A percentile compares a stretch with the other conserved stretches of the same genome.
phyloP scores from a whole-genome alignment of 2,113 vertebrate species.

The Indri indri region DNA sequence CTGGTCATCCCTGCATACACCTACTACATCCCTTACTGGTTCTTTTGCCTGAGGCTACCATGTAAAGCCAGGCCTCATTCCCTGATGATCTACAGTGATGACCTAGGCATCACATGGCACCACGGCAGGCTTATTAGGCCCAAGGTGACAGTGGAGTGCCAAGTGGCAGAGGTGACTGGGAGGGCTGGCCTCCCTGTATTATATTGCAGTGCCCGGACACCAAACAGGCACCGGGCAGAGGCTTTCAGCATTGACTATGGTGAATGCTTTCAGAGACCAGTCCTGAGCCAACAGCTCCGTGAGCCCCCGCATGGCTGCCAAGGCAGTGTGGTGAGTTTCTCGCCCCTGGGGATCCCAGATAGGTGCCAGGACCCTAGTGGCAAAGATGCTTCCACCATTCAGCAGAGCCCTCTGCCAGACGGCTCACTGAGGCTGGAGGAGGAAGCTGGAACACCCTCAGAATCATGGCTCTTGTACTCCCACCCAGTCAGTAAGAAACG shows the following conservation, averaged over 20 bases:
- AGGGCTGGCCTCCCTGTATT: slow-evolving; percentile 80
- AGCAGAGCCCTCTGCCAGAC: not conserved
- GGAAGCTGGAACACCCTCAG: not conserved
- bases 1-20: slow-evolving; percentile 92
- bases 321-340: slow-evolving; percentile 93
- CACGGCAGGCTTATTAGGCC: slow-evolving; percentile 77
- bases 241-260: slow-evolving; percentile 87
- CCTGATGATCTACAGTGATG: slow-evolving; percentile 92
- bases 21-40: slow-evolving; percentile 84
- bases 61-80: slow-evolving; percentile 83
- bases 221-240: slow-evolving; percentile 83
- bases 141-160: slow-evolving; percentile 86
- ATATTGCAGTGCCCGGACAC: slow-evolving; percentile 91
- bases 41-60: slow-evolving; percentile 57
- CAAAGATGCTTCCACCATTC: not conserved
- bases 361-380: not conserved
- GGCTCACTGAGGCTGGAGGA: not conserved
- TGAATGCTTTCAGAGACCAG: slow-evolving; percentile 81
- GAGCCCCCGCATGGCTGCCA: slow-evolving; percentile 90
- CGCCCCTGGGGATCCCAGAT: not conserved
- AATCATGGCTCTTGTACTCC: slow-evolving; percentile 91
- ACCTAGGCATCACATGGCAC: slow-evolving; percentile 88
- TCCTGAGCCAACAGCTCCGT: slow-evolving; percentile 77
- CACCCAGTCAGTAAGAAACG: slow-evolving; percentile 87
- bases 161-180: slow-evolving; percentile 88